A percentile compares a stretch with the other conserved stretches of the same genome.
phyloP scores from a whole-genome alignment of 2,797 vertebrate genomes.

The Anabas testudineus region DNA sequence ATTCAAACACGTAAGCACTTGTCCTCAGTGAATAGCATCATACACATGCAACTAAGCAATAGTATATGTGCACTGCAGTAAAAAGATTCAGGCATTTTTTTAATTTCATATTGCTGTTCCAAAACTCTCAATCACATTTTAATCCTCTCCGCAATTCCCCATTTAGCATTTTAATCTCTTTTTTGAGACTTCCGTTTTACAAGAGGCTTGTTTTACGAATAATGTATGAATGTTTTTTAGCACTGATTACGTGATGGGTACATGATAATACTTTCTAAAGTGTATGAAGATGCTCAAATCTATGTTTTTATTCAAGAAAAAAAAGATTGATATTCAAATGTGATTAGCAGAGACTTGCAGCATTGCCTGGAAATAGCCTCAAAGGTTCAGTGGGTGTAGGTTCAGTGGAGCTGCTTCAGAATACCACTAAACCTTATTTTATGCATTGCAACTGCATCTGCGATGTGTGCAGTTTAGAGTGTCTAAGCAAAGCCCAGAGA shows the following conservation, averaged over 20 bases:
- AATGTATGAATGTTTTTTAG: constrained; percentile 1
- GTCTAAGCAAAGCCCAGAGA: constrained; percentile 11
- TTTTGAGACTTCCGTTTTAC: constrained; percentile 8
- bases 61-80: neutral
- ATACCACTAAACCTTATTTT: constrained; percentile 2
- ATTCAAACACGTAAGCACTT: constrained; percentile 9
- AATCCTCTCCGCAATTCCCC: constrained; percentile 6
- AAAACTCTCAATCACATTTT: constrained; percentile 12
- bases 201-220: constrained; percentile 6
- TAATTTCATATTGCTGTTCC: neutral
- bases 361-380: neutral
- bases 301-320: neutral
- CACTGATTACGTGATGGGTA: neutral
- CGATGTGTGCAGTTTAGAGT: neutral
- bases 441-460: constrained; percentile 2
- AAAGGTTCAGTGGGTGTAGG: neutral
- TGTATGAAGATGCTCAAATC: neutral
- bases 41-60: constrained; percentile 14
- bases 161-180: constrained; percentile 24
- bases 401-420: neutral
- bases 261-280: neutral
- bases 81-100: neutral
- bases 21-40: constrained; percentile 14
- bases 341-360: neutral
- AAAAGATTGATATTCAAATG: neutral